phyloP scores from a whole-genome alignment of 2,888 invertebrate genomes.

The Archips xylosteana region DNA sequence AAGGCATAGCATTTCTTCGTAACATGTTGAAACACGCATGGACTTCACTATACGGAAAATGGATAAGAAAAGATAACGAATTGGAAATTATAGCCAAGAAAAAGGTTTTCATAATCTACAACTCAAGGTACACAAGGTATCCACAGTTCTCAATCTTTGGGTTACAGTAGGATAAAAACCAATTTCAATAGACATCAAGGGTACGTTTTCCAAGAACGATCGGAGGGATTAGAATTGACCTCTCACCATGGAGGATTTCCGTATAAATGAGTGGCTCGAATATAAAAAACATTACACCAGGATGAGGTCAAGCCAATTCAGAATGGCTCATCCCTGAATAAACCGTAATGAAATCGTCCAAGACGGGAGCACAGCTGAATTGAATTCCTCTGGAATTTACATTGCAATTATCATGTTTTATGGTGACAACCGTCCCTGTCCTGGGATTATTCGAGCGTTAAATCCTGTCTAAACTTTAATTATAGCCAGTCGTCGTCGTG shows the following conservation, averaged over 20 bases:
- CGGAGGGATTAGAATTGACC: conserved; percentile 39
- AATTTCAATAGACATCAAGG: conserved; percentile 36
- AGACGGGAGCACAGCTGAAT: conserved; percentile 39
- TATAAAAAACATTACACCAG: conserved; percentile 41
- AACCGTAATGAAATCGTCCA: conserved; percentile 43
- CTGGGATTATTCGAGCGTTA: conserved; percentile 47
- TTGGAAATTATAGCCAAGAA: background rate
- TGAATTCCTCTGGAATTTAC: conserved; percentile 43
- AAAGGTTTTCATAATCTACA: background rate
- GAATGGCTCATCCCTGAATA: conserved; percentile 40
- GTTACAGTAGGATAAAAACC: conserved; percentile 20
- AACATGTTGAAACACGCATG: no score
- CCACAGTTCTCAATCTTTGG: background rate
- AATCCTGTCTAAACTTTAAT: conserved; percentile 49
- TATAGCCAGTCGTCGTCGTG: conserved; percentile 42
- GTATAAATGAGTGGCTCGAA: conserved; percentile 42
- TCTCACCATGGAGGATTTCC: conserved; percentile 38
- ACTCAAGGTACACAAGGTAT: background rate
- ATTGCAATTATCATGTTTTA: conserved; percentile 48
- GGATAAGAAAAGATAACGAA: no score
- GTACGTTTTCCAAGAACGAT: conserved; percentile 28
- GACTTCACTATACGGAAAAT: no score
- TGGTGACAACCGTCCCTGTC: conserved; percentile 43
- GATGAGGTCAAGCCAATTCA: conserved; percentile 40
- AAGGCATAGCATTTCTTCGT: no score